Conservation (phyloP, 2,797 vertebrate genomes). For the Neostethus bicornis region DNA sequence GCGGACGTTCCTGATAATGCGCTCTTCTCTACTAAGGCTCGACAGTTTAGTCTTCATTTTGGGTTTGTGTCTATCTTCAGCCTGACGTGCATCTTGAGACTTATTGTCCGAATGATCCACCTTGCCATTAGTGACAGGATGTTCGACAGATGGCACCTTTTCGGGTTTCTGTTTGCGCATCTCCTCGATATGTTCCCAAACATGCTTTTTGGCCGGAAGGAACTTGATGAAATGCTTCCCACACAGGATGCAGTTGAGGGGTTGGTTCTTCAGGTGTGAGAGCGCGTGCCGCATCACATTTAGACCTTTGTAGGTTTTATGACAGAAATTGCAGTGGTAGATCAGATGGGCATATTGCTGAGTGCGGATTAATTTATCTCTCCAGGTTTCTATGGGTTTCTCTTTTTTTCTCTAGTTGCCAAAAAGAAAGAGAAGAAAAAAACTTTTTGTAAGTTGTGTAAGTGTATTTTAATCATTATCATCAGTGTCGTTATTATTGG, state of each 20-base stretch:
- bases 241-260: slow-evolving; percentile 87
- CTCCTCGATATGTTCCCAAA: slow-evolving; percentile 90
- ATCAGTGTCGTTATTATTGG: too few relatives aligned
- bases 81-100: slow-evolving; percentile 21
- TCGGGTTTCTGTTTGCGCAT: slow-evolving; percentile 68
- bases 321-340: slow-evolving; percentile 87
- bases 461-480: too few relatives aligned
- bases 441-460: too few relatives aligned
- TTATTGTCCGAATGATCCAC: slow-evolving; percentile 9
- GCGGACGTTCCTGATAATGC: slow-evolving; percentile 73
- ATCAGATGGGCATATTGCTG: slow-evolving; percentile 69
- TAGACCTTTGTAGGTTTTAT: slow-evolving; percentile 88
- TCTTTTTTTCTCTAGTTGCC: too few relatives aligned
- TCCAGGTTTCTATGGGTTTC: slow-evolving; percentile 50
- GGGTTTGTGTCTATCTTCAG: slow-evolving; percentile 26
- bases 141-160: slow-evolving; percentile 2
- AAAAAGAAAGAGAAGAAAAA: slow-evolving; percentile 1
- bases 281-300: slow-evolving; percentile 92
- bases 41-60: slow-evolving; percentile 38
- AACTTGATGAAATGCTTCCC: slow-evolving; percentile 84
- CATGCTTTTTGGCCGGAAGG: slow-evolving; percentile 87
- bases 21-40: slow-evolving; percentile 58
- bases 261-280: slow-evolving; percentile 85
- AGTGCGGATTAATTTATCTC: slow-evolving; percentile 48
- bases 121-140: slow-evolving; percentile 52